Conservation (phyloP, 2,888 invertebrate species). For the Drosophila anomelani region DNA sequence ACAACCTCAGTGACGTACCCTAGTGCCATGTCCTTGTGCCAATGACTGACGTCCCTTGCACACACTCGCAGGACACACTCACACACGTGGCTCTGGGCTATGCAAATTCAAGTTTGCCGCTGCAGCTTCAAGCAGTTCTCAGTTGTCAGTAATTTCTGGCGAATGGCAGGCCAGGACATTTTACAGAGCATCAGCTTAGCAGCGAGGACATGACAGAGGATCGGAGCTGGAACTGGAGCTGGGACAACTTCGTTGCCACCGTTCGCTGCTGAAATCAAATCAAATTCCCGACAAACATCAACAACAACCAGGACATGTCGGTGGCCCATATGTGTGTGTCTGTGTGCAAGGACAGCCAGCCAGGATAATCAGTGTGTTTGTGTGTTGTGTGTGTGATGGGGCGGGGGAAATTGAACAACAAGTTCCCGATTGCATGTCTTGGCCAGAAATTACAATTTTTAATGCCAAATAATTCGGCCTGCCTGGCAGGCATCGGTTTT, state of each 20-base stretch:
- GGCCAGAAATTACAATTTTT: constrained; percentile 46
- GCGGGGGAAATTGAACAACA: constrained; percentile 30
- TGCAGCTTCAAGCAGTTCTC: constrained; percentile 55
- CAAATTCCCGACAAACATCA: constrained; percentile 69
- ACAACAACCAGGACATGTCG: constrained; percentile 53
- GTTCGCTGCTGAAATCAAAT: constrained; percentile 66
- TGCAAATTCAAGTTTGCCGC: constrained; percentile 64
- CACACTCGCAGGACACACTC: constrained; percentile 33
- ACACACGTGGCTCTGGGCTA: constrained; percentile 53
- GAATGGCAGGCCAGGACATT: constrained; percentile 41
- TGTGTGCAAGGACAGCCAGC: constrained; percentile 11
- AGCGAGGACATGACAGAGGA: constrained; percentile 17
- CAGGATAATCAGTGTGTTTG: constrained; percentile 37
- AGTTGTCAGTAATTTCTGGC: constrained; percentile 62
- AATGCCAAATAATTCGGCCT: constrained; percentile 39
- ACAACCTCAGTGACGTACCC: constrained; percentile 43
- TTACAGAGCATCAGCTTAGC: constrained; percentile 34
- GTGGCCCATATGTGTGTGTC: constrained; percentile 4
- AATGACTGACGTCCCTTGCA: constrained; percentile 68
- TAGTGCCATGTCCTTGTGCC: constrained; percentile 67
- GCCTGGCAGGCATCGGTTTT: constrained; percentile 6
- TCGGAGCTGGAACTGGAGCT: neutral
- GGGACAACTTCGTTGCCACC: constrained; percentile 23
- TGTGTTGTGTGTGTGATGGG: neutral
- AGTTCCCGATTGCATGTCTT: constrained; percentile 40